phyloP scores from a whole-genome alignment of 1,140 invertebrate genomes.

The Drosophila arawakana region DNA sequence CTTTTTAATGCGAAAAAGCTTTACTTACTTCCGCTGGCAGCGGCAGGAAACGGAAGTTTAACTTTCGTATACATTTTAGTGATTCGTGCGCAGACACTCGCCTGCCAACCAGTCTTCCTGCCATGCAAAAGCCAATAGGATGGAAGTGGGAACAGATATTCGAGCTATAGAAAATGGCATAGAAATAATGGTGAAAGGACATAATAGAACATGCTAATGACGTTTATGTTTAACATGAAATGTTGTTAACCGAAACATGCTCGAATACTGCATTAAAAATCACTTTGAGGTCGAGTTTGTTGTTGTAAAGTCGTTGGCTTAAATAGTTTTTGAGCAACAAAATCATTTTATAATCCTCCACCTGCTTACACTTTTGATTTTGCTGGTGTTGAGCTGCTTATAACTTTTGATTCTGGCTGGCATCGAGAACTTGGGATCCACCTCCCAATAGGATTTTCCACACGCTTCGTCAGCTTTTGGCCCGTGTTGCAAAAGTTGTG shows the following conservation, averaged over 20 bases:
- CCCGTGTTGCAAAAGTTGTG: constrained; percentile 57
- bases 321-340: constrained; percentile 64
- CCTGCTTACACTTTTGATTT: constrained; percentile 56
- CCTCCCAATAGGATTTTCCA: constrained; percentile 55
- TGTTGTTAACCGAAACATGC: constrained; percentile 14
- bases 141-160: not conserved
- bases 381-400: constrained; percentile 71
- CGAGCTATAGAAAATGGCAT: not conserved
- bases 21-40: constrained; percentile 75
- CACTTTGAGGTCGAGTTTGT: constrained; percentile 18
- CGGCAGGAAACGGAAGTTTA: constrained; percentile 80
- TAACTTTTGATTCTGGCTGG: constrained; percentile 54
- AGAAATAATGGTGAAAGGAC: not conserved
- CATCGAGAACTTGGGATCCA: constrained; percentile 19
- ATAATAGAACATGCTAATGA: constrained; percentile 34
- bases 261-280: constrained; percentile 26
- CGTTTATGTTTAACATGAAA: constrained; percentile 38
- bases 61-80: constrained; percentile 82
- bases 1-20: constrained; percentile 83
- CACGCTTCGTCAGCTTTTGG: constrained; percentile 48
- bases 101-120: constrained; percentile 5
- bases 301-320: constrained; percentile 35
- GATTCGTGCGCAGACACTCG: constrained; percentile 76
- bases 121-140: constrained; percentile 17
- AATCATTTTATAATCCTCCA: constrained; percentile 70